Base-by-base conservation (phyloP, 2,888 invertebrate genomes). In the Chrysotoxum bicinctum region DNA sequence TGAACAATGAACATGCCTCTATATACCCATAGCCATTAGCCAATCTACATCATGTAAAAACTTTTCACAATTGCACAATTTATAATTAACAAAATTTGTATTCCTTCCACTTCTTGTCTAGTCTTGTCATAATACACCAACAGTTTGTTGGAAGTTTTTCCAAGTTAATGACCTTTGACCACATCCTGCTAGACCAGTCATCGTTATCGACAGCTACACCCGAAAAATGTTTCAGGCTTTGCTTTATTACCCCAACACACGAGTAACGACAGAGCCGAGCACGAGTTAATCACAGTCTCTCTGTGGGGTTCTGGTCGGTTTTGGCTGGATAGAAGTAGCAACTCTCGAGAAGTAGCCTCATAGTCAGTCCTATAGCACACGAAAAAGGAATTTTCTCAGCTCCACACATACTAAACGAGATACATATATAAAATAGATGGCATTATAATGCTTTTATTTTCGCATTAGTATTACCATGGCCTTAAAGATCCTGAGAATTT, bases 381-480 rank as follows among this genome's bases (percentile, higher is more conserved):
- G 66, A 37, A 50, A 23, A 35, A 50, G 35, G 50, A n/a, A 35
- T 35, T 66, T 48, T 50, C 0, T 48, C n/a, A 32, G 0, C 19
- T 21, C 35, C 14, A 58, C 3, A 26, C 58, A 32, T 0, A 19
- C 19, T n/a, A n/a, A n/a, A 26, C 10, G 30, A 3, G 3, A n/a
- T n/a, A 43, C 6, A 16, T 9, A 43, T 26, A 62, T 16, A 43
- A 8, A 64, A 30, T 32, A 54, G 52, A 45, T 80, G 75, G 84
- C 62, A 80, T 72, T 80, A 76, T 85, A 80, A 66, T 62, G 80
- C 80, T 85, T 80, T 80, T 80, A 80, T 76, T 85, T 85, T 76
- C 80, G 73, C 85, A 85, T 85, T 85, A 85, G 79, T 80, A 80
- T 85, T 76, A 62, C 75, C 75, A 80, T 85, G 85, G 76, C 76